A percentile compares a stretch with the other conserved stretches of the same genome.
These are phyloP conservation scores for Orchestia grillus DNA, from an alignment of 1,140 invertebrate genomes.

Conservation along the genomic window DNA sequence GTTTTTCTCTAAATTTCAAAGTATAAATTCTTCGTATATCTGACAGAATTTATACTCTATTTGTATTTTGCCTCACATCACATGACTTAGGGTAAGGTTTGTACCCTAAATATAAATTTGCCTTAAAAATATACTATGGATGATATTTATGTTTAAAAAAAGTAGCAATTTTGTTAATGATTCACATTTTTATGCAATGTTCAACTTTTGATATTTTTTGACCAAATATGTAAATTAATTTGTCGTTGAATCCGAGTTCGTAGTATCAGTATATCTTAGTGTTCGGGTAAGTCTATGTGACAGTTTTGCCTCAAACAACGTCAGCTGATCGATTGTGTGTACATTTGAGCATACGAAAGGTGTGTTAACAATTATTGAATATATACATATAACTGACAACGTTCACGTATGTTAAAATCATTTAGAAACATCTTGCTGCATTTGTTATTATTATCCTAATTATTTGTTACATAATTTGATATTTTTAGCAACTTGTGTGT, in stretches of 20 bases:
- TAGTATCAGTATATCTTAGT: neutral
- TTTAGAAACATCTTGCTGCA: no score
- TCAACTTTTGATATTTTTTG: neutral
- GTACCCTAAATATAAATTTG: neutral
- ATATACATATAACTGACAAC: neutral
- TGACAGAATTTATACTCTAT: neutral
- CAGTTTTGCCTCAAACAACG: neutral
- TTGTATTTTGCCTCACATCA: neutral
- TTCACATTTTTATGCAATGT: neutral
- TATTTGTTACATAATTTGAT: no score
- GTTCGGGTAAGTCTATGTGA: neutral
- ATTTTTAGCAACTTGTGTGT: no score
- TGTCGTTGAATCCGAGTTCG: neutral
- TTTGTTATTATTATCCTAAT: no score
- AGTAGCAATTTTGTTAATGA: neutral
- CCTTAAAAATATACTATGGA: neutral
- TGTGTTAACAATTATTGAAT: neutral
- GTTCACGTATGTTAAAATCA: neutral
- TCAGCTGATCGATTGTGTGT: neutral
- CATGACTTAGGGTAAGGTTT: neutral
- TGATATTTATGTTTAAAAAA: neutral
- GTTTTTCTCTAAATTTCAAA: neutral
- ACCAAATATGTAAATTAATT: neutral
- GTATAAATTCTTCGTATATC: neutral
- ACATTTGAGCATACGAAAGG: neutral